Evolutionary conservation across 2,888 invertebrate species (phyloP).

Genomic region (Diabrotica balteata): DNA sequence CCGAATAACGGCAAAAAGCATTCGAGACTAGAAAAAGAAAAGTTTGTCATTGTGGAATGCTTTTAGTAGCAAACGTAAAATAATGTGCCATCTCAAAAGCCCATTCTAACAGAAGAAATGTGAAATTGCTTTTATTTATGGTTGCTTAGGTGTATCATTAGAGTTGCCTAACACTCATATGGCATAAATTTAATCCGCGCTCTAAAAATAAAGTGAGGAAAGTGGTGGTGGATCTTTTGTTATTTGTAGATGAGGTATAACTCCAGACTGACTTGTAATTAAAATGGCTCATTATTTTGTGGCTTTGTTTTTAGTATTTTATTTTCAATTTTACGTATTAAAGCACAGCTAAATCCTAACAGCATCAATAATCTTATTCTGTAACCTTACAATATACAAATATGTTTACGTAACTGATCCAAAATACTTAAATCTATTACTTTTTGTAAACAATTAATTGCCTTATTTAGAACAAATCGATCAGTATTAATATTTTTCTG

Average conservation of each 20-base stretch:
- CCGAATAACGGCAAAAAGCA: slow-evolving; percentile 20
- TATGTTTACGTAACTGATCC: too few species aligned
- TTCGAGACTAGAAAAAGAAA: slow-evolving; percentile 29
- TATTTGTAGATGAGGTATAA: slow-evolving; percentile 4
- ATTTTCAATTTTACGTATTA: too few species aligned
- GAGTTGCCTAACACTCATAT: slow-evolving; percentile 31
- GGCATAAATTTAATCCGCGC: slow-evolving; percentile 27
- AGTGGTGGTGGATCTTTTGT: slow-evolving; percentile 25
- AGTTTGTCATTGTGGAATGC: slow-evolving; percentile 29
- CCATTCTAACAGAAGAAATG: slow-evolving; percentile 30
- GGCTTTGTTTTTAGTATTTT: too few species aligned
- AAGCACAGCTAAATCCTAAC: too few species aligned
- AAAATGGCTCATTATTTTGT: too few species aligned
- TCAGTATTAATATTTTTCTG: too few species aligned
- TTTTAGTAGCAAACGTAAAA: slow-evolving; percentile 32
- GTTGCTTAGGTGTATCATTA: slow-evolving; percentile 32
- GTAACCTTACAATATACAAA: too few species aligned
- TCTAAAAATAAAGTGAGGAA: slow-evolving; percentile 26
- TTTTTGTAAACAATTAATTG: too few species aligned
- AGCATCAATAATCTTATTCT: too few species aligned
- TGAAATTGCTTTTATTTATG: slow-evolving; percentile 32
- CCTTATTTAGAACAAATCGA: too few species aligned
- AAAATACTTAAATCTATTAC: too few species aligned
- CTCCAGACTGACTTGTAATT: too few species aligned
- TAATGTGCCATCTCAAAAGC: slow-evolving; percentile 26